These are phyloP conservation scores for Rhabdomys dilectus DNA, from an alignment of 2,113 vertebrate species.

Conservation along the genomic window DNA sequence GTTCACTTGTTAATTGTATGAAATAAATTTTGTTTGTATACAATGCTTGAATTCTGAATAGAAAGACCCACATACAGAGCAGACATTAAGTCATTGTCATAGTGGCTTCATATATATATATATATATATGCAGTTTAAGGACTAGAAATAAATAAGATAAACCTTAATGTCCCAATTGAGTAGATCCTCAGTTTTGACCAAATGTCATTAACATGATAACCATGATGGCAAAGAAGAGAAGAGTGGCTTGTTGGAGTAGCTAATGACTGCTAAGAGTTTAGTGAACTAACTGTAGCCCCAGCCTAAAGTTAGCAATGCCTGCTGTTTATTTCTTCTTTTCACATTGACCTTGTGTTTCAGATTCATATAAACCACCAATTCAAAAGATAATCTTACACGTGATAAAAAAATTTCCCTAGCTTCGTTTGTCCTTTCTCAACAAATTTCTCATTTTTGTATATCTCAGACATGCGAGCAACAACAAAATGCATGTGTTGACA, in stretches of 20 bases:
- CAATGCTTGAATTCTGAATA: not conserved
- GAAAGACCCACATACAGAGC: not conserved
- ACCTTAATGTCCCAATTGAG: not conserved
- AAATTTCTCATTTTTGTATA: not conserved
- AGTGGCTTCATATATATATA: not conserved
- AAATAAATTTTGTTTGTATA: not conserved
- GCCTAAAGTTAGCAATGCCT: not conserved
- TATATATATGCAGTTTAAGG: not conserved
- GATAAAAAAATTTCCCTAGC: conserved; percentile 16
- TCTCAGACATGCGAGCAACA: not conserved
- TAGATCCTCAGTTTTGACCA: not conserved
- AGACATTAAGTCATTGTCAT: not conserved
- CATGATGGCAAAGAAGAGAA: not conserved
- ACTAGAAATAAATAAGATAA: conserved; percentile 33
- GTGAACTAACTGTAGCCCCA: conserved; percentile 1
- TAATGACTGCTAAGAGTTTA: not conserved
- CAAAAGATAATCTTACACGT: conserved; percentile 15
- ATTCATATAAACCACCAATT: conserved; percentile 7
- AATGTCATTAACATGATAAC: conserved; percentile 6
- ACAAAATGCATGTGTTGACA: not conserved
- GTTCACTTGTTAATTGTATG: not conserved
- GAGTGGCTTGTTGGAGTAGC: conserved; percentile 38
- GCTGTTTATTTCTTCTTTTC: conserved; percentile 50
- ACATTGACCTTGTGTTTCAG: not conserved
- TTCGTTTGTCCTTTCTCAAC: not conserved